Percentiles rank a stretch among this genome's conserved stretches.
Conservation (phyloP, 2,888 invertebrate species). For the Leucoptera coffeella region DNA sequence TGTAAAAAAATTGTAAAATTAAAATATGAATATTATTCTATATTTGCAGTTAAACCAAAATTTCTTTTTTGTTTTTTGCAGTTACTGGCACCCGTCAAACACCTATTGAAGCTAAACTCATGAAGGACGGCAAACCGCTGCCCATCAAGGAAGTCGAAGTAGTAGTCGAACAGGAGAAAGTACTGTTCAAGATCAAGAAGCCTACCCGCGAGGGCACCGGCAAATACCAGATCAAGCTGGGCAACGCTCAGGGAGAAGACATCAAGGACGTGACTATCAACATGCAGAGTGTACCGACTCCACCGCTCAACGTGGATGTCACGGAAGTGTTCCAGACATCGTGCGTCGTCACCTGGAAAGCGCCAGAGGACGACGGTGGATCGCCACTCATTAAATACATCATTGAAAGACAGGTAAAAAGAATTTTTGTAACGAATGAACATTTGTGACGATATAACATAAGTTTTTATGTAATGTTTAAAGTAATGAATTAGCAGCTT, state of each 20-base stretch:
- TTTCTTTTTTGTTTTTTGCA: conserved; percentile 26
- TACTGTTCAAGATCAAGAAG: conserved; percentile 87
- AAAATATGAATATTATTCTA: no score
- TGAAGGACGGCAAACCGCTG: conserved; percentile 86
- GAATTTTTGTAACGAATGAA: no score
- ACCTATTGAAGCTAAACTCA: conserved; percentile 82
- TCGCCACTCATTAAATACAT: conserved; percentile 78
- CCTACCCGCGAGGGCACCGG: conserved; percentile 83
- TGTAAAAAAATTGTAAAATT: no score
- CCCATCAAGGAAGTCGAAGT: conserved; percentile 86
- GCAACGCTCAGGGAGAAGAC: conserved; percentile 91
- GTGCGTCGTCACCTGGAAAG: conserved; percentile 82
- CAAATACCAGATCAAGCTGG: conserved; percentile 85
- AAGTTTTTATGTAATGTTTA: no score
- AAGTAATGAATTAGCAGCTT: no score
- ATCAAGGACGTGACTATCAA: conserved; percentile 74
- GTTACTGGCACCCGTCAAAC: conserved; percentile 85
- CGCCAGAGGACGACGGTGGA: conserved; percentile 85
- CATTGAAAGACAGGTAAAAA: conserved; percentile 71
- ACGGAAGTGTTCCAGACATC: conserved; percentile 83
- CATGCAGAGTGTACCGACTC: conserved; percentile 83
- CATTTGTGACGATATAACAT: no score
- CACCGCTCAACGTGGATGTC: conserved; percentile 81
- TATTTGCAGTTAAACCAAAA: neutral
- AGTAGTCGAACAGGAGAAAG: conserved; percentile 85